phyloP scores from a whole-genome alignment of 2,113 vertebrate species.

The Potamarius usumacintae region DNA sequence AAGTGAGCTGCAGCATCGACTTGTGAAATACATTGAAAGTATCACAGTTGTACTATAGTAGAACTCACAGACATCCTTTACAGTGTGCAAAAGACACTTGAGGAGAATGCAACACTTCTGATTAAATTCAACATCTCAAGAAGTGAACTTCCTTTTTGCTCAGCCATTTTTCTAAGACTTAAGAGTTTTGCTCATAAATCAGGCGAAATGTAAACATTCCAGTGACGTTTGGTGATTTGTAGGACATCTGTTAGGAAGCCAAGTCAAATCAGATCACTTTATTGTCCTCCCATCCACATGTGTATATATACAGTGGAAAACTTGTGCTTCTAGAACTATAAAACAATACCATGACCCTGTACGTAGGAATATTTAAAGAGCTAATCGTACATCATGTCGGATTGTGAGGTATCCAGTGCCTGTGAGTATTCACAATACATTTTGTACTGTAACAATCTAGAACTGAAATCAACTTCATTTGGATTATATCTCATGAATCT shows the following conservation, averaged over 20 bases:
- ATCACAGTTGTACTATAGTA: not conserved
- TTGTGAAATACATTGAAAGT: not conserved
- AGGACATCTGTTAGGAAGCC: not conserved
- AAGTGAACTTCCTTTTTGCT: not conserved
- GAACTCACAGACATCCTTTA: not conserved
- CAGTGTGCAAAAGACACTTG: not conserved
- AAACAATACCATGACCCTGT: not conserved
- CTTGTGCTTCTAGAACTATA: not conserved
- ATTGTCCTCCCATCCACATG: not conserved
- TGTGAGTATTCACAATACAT: no score
- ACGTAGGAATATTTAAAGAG: not conserved
- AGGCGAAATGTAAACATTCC: not conserved
- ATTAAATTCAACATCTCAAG: not conserved
- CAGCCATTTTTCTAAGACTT: not conserved
- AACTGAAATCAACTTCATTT: not conserved
- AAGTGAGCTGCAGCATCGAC: not conserved
- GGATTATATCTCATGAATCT: not conserved
- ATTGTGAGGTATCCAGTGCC: not conserved
- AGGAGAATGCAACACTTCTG: not conserved
- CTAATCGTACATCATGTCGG: not conserved
- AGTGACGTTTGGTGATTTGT: not conserved
- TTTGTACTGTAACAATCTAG: no score
- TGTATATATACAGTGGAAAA: not conserved
- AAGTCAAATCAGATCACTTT: not conserved
- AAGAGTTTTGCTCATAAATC: not conserved